Base-by-base conservation (phyloP, 2,797 vertebrate species). In the Pyrocephalus nanus region DNA sequence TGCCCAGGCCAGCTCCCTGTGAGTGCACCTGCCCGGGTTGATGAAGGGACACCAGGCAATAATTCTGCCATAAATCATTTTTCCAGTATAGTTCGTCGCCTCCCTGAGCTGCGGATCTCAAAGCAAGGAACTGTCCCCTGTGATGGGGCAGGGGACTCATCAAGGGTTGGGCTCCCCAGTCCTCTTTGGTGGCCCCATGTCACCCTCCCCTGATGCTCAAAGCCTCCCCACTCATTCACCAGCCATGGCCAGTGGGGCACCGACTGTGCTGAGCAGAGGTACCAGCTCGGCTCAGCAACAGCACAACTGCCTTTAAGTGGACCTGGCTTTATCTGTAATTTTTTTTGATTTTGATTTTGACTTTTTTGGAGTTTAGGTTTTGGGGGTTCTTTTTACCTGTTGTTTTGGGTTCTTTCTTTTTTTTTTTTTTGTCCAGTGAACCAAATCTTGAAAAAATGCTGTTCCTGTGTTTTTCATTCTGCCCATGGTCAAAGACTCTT, bases 121-220 rank as follows among this genome's bases (percentile, higher is more conserved):
- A 83, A 72, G 50, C 34, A 62, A 38, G 32, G 34, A 67, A n/a
- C 42, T 0, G 0, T 30, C 15, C n/a, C 50, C 48, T 26, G 32
- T 12, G 48, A 57, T 26, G 60, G 53, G 23, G 10, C 23, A 51
- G 74, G 47, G 78, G 32, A 38, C 19, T 45, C 11, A 20, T 0
- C 4, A 20, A 40, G 8, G 53, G 4, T 4, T 78, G 50, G 16
- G 54, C 58, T 81, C n/a, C 26, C 51, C 27, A 12, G 4, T 5
- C 5, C 5, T 32, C 62, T 81, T 66, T 51, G 36, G 42, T 27
- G 54, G 50, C 30, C 48, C 15, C 2, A 1, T 0, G 0, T 29
- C 4, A 7, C n/a, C 16, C 29, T 62, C 18, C 19, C 32, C 12
- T 6, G 43, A 27, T 9, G 4, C 22, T 34, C 20, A 30, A 62